Percentiles rank a stretch among this genome's conserved stretches.
Evolutionary conservation across 1,140 invertebrate species (phyloP).

Genomic region (Neoseiulus cucumeris): DNA sequence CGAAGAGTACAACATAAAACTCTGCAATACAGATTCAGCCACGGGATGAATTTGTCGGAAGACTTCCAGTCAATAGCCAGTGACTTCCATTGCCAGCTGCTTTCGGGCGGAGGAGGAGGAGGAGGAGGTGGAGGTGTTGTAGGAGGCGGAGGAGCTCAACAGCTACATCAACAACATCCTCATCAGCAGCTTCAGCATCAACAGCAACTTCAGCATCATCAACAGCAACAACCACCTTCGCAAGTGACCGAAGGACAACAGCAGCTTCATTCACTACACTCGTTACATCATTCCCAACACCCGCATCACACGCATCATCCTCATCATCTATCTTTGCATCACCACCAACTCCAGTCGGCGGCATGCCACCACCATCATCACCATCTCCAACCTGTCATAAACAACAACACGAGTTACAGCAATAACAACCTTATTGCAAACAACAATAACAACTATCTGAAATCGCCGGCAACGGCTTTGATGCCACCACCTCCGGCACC

Average conservation of each 20-base stretch:
- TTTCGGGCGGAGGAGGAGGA: not conserved
- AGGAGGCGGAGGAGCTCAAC: too few species aligned
- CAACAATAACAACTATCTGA: not conserved
- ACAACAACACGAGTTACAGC: not conserved
- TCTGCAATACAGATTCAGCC: too few species aligned
- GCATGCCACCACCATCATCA: not conserved
- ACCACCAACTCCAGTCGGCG: not conserved
- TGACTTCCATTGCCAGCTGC: slow-evolving; percentile 2
- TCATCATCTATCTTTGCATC: not conserved
- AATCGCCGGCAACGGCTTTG: not conserved
- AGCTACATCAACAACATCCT: too few species aligned
- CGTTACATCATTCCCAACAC: too few species aligned
- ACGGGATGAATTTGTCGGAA: not conserved
- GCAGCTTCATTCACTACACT: too few species aligned
- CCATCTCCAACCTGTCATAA: not conserved
- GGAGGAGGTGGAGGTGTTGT: too few species aligned
- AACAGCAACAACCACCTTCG: not conserved
- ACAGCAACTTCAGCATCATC: not conserved
- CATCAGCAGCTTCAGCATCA: too few species aligned
- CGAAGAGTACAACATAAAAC: too few species aligned
- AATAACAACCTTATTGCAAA: not conserved
- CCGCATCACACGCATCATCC: not conserved
- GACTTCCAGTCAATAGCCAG: slow-evolving; percentile 5
- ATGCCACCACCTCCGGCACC: slow-evolving; percentile 4
- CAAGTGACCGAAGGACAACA: too few species aligned